Evolutionary conservation across 2,888 invertebrate species (phyloP).

Genomic region (Ypsolopha sequella): DNA sequence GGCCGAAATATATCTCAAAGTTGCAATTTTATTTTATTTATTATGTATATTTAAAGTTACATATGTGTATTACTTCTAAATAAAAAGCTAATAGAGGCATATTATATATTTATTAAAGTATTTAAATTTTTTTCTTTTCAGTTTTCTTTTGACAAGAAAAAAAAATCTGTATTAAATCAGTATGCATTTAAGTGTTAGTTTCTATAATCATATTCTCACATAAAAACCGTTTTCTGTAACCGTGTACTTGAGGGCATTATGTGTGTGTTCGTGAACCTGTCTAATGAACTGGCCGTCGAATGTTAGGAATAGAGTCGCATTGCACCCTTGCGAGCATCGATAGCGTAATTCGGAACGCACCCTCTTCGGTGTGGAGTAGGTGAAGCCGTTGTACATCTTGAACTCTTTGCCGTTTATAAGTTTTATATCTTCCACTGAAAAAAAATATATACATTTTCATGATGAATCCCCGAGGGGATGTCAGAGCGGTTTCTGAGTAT

Average conservation of each 20-base stretch:
- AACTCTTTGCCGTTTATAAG: conserved; percentile 15
- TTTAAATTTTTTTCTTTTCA: not conserved
- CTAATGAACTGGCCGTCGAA: conserved; percentile 13
- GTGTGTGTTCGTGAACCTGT: conserved; percentile 16
- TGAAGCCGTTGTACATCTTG: conserved; percentile 18
- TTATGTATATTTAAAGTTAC: too few relatives aligned
- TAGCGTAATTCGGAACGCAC: conserved; percentile 12
- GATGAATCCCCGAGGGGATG: too few relatives aligned
- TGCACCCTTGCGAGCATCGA: conserved; percentile 13
- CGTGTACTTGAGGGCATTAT: conserved; percentile 14
- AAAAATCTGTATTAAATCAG: not conserved
- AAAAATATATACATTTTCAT: not conserved
- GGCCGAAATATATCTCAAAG: too few relatives aligned
- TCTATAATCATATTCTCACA: not conserved
- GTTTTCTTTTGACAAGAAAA: not conserved
- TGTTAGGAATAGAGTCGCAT: conserved; percentile 13
- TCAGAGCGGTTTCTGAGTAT: too few relatives aligned
- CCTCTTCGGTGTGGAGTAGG: conserved; percentile 11
- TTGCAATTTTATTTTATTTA: too few relatives aligned
- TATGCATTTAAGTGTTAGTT: too few relatives aligned
- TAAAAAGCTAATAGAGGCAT: too few relatives aligned
- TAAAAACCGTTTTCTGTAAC: too few relatives aligned
- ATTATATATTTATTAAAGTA: too few relatives aligned
- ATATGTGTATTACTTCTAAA: too few relatives aligned
- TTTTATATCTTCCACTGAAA: conserved; percentile 4